Base-by-base conservation (phyloP, 2,113 vertebrate genomes). In the Phalacrocorax carbo region DNA sequence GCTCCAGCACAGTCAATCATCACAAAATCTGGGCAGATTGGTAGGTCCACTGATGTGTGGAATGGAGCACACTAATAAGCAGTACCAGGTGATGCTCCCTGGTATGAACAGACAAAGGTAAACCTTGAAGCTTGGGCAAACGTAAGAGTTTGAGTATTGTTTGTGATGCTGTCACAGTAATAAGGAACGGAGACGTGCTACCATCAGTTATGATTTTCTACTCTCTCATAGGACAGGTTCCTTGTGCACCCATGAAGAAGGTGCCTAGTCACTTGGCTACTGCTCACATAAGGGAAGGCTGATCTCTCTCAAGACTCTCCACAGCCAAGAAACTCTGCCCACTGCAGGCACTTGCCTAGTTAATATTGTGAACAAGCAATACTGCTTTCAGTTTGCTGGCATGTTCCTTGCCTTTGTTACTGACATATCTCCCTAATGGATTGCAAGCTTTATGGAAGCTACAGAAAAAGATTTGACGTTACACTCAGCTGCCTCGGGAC, bases 81-180 rank as follows among this genome's bases (percentile, higher is more conserved):
- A 64, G 27, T 1, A 25, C 15, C 62, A 82, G 18, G 73, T 36
- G 57, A 68, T 40, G 48, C 5, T 42, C 42, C 58, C 82, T n/a
- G 51, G 12, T 55, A 58, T 3, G 51, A 88, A 38, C 29, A 86
- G 60, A 40, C 46, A 68, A 51, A 69, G 44, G 77, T 21, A 82
- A 94, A 54, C 34, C 75, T 8, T 14, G 16, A 82, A 69, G 90
- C 88, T 10, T 40, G 51, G 54, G n/a, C 60, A 92, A 95, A 93
- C 17, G 3, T 4, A 71, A 23, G 48, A 83, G 52, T 21, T 92
- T 55, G 78, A 18, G 60, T 73, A 40, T 15, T 23, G 32, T 15
- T 58, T 61, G 61, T 2, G 11, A 61, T 10, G 40, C 65, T 79
- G 66, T 13, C 38, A 20, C 23, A 27, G 27, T 6, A 83, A 54